Evolutionary conservation across 92 coral and sea anemone genomes (phyloP).

Genomic region (Epizoanthus ramosus): DNA sequence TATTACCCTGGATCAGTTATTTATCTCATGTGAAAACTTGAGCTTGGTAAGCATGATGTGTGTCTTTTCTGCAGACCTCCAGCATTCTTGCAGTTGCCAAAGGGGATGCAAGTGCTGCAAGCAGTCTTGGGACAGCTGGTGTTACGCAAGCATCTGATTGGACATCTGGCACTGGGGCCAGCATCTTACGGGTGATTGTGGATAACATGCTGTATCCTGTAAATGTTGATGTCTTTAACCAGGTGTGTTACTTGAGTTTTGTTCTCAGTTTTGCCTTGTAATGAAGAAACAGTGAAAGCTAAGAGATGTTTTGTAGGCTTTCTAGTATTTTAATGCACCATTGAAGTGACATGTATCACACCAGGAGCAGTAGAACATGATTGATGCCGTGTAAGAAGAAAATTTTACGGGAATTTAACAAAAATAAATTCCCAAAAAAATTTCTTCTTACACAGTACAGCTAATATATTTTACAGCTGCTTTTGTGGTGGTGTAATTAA

Average conservation of each 20-base stretch:
- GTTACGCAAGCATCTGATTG: constrained; percentile 50
- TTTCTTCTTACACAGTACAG: no score
- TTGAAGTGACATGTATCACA: background rate
- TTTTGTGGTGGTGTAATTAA: no score
- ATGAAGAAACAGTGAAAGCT: background rate
- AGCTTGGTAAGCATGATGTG: background rate
- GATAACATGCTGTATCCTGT: constrained; percentile 87
- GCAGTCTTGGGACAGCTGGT: constrained; percentile 67
- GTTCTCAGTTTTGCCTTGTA: background rate
- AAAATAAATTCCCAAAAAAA: no score
- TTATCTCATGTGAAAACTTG: no score
- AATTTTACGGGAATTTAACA: no score
- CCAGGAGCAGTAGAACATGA: background rate
- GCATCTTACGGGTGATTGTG: constrained; percentile 78
- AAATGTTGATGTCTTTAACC: constrained; percentile 84
- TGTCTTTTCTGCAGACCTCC: constrained; percentile 65
- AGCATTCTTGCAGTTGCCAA: constrained; percentile 80
- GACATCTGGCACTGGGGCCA: constrained; percentile 50
- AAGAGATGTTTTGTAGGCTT: no score
- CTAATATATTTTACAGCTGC: no score
- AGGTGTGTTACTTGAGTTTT: constrained; percentile 50
- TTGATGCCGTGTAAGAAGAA: no score
- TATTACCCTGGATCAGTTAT: no score
- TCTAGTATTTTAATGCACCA: no score
- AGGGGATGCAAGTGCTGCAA: constrained; percentile 55